Conservation (phyloP, 1,140 invertebrate genomes). For the Monomorium pharaonis region DNA sequence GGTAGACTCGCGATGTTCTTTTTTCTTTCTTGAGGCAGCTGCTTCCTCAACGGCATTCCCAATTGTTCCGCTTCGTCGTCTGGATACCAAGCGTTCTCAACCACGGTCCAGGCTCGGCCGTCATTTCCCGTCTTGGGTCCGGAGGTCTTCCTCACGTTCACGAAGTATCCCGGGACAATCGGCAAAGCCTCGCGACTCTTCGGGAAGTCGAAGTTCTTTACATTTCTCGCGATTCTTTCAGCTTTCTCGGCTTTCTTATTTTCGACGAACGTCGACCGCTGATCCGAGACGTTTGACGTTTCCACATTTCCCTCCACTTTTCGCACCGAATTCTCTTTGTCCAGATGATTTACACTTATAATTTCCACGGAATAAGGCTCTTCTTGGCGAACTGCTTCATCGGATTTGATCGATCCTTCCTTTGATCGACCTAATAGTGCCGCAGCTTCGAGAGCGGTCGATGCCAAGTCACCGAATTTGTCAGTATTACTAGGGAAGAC, state of each 20-base stretch:
- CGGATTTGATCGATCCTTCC: not conserved
- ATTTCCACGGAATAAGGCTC: constrained; percentile 53
- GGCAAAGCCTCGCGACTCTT: constrained; percentile 27
- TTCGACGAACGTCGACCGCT: not conserved
- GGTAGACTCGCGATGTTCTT: not conserved
- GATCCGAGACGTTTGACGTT: not conserved
- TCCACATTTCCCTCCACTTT: not conserved
- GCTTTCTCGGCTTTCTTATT: not conserved
- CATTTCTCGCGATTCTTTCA: constrained; percentile 1
- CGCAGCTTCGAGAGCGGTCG: constrained; percentile 50
- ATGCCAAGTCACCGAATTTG: constrained; percentile 58
- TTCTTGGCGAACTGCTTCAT: not conserved
- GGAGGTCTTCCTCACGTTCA: constrained; percentile 14
- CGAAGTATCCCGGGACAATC: not conserved
- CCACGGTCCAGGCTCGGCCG: not conserved
- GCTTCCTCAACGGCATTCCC: constrained; percentile 64
- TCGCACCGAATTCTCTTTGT: constrained; percentile 40
- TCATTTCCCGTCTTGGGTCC: not conserved
- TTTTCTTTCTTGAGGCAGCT: constrained; percentile 27
- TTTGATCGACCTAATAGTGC: not conserved
- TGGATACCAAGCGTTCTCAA: not conserved
- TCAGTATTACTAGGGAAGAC: constrained; percentile 45
- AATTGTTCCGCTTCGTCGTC: constrained; percentile 5
- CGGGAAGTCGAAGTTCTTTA: constrained; percentile 11
- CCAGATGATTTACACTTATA: constrained; percentile 49